These are phyloP conservation scores for Loriculus beryllinus DNA, from an alignment of 2,797 vertebrate species.

Conservation along the genomic window DNA sequence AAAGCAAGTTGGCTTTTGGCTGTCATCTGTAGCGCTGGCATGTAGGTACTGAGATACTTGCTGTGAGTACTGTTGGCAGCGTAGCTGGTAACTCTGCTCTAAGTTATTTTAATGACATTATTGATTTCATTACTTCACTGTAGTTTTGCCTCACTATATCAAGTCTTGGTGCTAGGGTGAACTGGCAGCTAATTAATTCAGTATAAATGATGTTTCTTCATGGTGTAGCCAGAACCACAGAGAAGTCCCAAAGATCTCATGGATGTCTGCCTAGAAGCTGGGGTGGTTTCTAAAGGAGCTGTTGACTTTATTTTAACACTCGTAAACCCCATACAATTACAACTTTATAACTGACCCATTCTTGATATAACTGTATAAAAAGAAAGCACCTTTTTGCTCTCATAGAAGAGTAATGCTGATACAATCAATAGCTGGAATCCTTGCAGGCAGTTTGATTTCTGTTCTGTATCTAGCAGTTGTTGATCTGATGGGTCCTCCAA, in stretches of 20 bases:
- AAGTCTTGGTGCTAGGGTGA: background rate
- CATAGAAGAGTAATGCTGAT: background rate
- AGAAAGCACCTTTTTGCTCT: background rate
- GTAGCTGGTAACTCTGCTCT: background rate
- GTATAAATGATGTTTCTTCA: background rate
- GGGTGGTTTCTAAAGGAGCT: background rate
- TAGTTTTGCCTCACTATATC: background rate
- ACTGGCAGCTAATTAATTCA: background rate
- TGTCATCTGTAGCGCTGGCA: background rate
- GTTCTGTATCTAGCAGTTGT: background rate
- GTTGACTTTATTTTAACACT: background rate
- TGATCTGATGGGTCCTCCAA: fast-evolving
- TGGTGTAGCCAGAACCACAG: background rate
- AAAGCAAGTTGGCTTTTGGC: background rate
- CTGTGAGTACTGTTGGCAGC: background rate
- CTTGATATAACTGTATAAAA: background rate
- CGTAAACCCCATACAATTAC: background rate
- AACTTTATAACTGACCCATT: background rate
- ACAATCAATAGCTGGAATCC: background rate
- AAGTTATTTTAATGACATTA: background rate
- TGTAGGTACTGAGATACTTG: background rate
- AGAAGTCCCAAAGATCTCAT: background rate
- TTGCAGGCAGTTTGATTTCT: background rate
- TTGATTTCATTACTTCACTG: background rate
- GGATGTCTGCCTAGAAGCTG: background rate